Evolutionary conservation across 2,113 vertebrate species (phyloP), one percentile per base, ranked within the genome.

Genomic region (Steatornis caripensis): DNA sequence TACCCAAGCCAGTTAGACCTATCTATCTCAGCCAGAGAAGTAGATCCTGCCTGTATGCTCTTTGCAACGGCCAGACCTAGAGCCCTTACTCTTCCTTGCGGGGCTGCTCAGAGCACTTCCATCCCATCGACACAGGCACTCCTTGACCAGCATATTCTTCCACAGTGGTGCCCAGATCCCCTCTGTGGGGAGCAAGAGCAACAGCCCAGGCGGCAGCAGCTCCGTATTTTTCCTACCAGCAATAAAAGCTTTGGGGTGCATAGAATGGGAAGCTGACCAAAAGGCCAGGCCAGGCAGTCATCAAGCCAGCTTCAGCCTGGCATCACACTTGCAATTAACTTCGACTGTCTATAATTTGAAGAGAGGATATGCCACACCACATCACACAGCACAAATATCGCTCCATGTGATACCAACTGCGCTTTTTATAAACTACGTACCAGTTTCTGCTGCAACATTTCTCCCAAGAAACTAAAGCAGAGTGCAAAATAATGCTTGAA

Each of bases 351-450:
- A 7, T 97, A 98, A 98, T 98, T 96, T 96, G 82, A 96, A 82
- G 76, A 95, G 30, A 86, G 77, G 89, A 93, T 17, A 65, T 0
- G 0, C 94, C 93, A 96, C 39, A 51, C 94, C 97, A 97, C 97
- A 98, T 95, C 96, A 97, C 94, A 97, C 17, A 34, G 34, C 75
- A 57, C 89, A 93, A 84, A 86, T 95, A 89, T 89, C 95, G 92
- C 93, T 70, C 82, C 46, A 64, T 53, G 84, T 54, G 83, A 90
- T 84, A 93, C 43, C 0, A 0, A 75, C 55, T 55, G 80, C 0
- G 48, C 96, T 98, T 98, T 98, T 98, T 98, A 97, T 98, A 97
- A 95, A 84, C 69, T 41, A 96, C 97, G 62, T 12, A 86, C 43
- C 60, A 54, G 62, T 93, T 97, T 96, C 87, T 10, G 34, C 95